phyloP scores from a whole-genome alignment of 2,888 invertebrate species.

The Druceiella hillmani region DNA sequence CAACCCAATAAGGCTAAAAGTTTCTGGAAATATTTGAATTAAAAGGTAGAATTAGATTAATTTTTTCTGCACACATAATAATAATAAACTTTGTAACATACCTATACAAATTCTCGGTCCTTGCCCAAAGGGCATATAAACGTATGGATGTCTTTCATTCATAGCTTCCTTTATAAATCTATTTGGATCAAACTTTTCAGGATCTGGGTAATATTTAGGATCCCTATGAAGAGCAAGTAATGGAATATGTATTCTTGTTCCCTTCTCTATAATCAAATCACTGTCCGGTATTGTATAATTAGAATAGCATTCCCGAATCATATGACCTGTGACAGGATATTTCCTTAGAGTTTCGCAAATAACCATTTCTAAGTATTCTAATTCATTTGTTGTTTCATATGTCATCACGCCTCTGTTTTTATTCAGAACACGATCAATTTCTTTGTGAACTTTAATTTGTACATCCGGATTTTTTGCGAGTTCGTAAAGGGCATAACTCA shows the following conservation, averaged over 20 bases:
- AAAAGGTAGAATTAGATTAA: too few relatives aligned
- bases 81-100: too few relatives aligned
- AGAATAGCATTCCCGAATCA: slow-evolving; percentile 34
- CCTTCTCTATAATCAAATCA: slow-evolving; percentile 32
- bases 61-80: too few relatives aligned
- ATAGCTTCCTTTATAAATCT: slow-evolving; percentile 32
- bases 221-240: slow-evolving; percentile 32
- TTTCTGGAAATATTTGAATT: too few relatives aligned
- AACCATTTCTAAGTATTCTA: slow-evolving; percentile 32
- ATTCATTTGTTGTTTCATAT: slow-evolving; percentile 31
- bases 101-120: slow-evolving; percentile 40
- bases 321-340: slow-evolving; percentile 33
- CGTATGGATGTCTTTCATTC: slow-evolving; percentile 31
- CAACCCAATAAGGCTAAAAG: too few relatives aligned
- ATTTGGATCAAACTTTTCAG: slow-evolving; percentile 33
- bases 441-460: slow-evolving; percentile 28
- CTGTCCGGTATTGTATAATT: slow-evolving; percentile 32
- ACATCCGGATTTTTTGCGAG: slow-evolving; percentile 30
- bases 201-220: slow-evolving; percentile 34
- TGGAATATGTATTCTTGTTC: slow-evolving; percentile 35
- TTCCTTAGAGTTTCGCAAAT: slow-evolving; percentile 32
- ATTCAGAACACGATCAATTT: slow-evolving; percentile 31
- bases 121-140: slow-evolving; percentile 39
- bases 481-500: slow-evolving; percentile 30
- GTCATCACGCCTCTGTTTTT: slow-evolving; percentile 25